Evolutionary conservation across 2,113 vertebrate genomes (phyloP), one percentile per base, ranked within the genome.

Genomic region (Xyrauchen texanus): DNA sequence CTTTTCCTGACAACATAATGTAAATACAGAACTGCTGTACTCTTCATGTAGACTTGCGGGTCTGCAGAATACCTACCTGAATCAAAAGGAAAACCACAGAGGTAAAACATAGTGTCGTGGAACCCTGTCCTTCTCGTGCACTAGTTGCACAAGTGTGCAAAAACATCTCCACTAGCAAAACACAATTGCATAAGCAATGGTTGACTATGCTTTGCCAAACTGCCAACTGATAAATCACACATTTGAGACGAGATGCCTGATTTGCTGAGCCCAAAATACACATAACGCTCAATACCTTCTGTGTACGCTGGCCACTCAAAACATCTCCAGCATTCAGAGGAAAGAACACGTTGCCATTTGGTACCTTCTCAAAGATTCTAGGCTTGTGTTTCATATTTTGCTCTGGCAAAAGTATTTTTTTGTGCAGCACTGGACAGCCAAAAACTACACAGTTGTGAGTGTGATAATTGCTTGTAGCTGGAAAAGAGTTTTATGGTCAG

Each of bases 391-490:
- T 53, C 21, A 34, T 34, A 34, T 75, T 52, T 42, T 12, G 53
- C 47, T 62, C 61, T 78, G 69, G 81, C 69, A 42, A 58, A 34
- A 3, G 21, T 34, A 1, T 34, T 34, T 34, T 34, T 34, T 34
- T 34, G 21, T 34, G 21, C 21, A 1, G 1, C 21, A 34, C 21
- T 34, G 21, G 21, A 34, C 21, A 34, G 21, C 21, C 21, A 34
- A 34, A 34, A 34, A 34, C 21, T 34, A 34, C 21, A 34, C 21
- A 34, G 21, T 34, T 21, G 83, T 12, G 51, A 85, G 69, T 10
- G 65, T 55, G n/a, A 78, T 85, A 82, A 85, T 80, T 85, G 77
- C 68, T 78, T 53, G 81, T 75, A 80, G 80, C 79, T 82, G 46
- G 72, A 79, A 80, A 62, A 34, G 21, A 34, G 21, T 34, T 34